Evolutionary conservation across 2,888 invertebrate species (phyloP), one percentile per base, ranked within the genome.

Genomic region (Tribolium freemani): DNA sequence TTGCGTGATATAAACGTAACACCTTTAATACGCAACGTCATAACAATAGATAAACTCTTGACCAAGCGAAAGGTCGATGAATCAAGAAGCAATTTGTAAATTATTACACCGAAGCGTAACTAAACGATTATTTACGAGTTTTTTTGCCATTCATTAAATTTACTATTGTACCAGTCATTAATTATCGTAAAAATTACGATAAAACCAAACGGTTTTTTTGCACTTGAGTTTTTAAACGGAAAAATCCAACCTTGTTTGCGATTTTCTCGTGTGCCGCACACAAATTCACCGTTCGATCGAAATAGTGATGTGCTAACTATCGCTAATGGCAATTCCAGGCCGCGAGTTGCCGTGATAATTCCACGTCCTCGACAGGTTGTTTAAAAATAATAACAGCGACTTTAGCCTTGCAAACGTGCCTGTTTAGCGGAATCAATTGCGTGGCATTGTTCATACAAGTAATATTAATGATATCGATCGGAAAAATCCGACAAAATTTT

Each of bases 361-460:
- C 67, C 30, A 57, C 56, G 31, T 63, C 38, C 31, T 53, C 53
- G 5, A 13, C 21, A 54, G 69, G 69, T 45, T 69, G 69, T 58
- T 57, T 69, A 8, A 10, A n/a, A 57, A 26, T 57, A 30, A 54
- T 61, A 31, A 45, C 11, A n/a, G 54, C 50, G 9, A 44, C 16
- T 20, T 44, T 70, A 16, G 45, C 70, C 13, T 70, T 38, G 64
- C 64, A 64, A 50, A 70, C 64, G 57, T 45, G 38, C 51, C n/a
- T 64, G 20, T 70, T 70, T 46, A 70, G 21, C 64, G 70, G 70
- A 51, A 48, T 70, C 31, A 70, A 56, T 48, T 70, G 57, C 51
- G 56, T 50, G 9, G 69, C 51, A 9, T 60, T 69, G 30, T 50
- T 51, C 38, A 13, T 69, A 16, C 69, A 69, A 69, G 69, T 69